These are phyloP conservation scores for Syngnathus rostellatus DNA, from an alignment of 2,797 vertebrate species.

Conservation along the genomic window DNA sequence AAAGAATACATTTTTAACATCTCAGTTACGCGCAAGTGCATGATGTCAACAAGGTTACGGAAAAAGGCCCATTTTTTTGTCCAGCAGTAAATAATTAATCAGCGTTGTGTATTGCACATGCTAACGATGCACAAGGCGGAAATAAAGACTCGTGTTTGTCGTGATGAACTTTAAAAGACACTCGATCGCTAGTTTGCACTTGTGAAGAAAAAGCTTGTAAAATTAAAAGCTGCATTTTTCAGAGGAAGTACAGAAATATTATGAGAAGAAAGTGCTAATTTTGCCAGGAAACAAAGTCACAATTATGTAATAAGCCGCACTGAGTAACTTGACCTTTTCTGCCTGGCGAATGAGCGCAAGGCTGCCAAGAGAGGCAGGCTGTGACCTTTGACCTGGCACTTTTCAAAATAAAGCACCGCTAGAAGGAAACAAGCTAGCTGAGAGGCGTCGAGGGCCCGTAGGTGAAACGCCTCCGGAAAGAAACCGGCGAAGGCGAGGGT, in stretches of 20 bases:
- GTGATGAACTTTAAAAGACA: background rate
- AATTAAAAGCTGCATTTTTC: background rate
- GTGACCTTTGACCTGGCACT: constrained; percentile 48
- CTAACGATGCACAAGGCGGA: background rate
- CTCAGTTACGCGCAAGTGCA: background rate
- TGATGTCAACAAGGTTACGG: background rate
- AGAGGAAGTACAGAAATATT: background rate
- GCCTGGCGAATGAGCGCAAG: constrained; percentile 50
- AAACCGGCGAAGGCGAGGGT: constrained; percentile 47
- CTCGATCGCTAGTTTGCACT: background rate
- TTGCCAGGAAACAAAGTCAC: no score
- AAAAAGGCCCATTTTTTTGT: background rate
- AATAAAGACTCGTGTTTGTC: background rate
- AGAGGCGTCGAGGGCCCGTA: constrained; percentile 30
- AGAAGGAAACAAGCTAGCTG: constrained; percentile 25
- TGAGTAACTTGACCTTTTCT: background rate
- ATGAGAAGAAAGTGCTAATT: no score
- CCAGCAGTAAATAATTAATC: background rate
- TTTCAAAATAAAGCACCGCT: constrained; percentile 50
- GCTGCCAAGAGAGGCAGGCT: constrained; percentile 36
- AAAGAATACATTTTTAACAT: background rate
- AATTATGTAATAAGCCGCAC: background rate
- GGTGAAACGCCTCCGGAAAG: constrained; percentile 58
- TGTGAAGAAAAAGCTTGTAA: background rate
- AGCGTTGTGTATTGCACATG: background rate